Percentiles rank a stretch among this genome's conserved stretches.
Evolutionary conservation across 2,888 invertebrate genomes (phyloP).

Genomic region (Odontocerum albicorne): DNA sequence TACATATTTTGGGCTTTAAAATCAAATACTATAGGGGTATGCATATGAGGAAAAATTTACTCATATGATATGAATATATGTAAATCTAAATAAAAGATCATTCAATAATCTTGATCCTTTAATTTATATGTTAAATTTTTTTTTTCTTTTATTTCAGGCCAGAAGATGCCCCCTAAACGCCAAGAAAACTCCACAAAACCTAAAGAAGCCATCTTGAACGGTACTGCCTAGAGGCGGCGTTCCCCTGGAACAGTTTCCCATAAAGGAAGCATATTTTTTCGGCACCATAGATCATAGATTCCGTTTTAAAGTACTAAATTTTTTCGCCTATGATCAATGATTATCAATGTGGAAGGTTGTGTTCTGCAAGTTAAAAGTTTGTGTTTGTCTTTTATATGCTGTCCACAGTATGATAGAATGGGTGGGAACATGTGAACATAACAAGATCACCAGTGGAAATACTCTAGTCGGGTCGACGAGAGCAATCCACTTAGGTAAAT

Average conservation of each 20-base stretch:
- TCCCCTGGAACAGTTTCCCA: conserved; percentile 15
- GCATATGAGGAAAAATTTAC: too few species aligned
- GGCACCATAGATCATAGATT: conserved; percentile 35
- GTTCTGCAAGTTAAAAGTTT: conserved; percentile 32
- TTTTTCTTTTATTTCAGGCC: conserved; percentile 24
- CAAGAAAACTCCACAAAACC: conserved; percentile 31
- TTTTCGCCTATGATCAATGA: conserved; percentile 31
- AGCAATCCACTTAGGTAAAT: conserved; percentile 10
- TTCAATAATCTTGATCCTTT: too few species aligned
- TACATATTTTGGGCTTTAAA: too few species aligned
- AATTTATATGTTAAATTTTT: too few species aligned
- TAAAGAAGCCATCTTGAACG: conserved; percentile 35
- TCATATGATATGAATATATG: too few species aligned
- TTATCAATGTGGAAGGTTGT: conserved; percentile 30
- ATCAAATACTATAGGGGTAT: too few species aligned
- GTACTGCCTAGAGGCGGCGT: conserved; percentile 30
- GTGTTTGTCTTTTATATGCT: conserved; percentile 32
- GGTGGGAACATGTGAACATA: conserved; percentile 20
- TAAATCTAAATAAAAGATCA: too few species aligned
- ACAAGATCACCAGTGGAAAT: conserved; percentile 18
- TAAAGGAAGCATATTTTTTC: conserved; percentile 26
- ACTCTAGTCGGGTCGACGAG: not conserved
- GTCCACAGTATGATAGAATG: conserved; percentile 26
- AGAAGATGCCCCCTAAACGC: conserved; percentile 27
- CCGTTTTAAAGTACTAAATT: conserved; percentile 32